Conservation (phyloP, 2,113 vertebrate species). For the Phrynosoma platyrhinos region DNA sequence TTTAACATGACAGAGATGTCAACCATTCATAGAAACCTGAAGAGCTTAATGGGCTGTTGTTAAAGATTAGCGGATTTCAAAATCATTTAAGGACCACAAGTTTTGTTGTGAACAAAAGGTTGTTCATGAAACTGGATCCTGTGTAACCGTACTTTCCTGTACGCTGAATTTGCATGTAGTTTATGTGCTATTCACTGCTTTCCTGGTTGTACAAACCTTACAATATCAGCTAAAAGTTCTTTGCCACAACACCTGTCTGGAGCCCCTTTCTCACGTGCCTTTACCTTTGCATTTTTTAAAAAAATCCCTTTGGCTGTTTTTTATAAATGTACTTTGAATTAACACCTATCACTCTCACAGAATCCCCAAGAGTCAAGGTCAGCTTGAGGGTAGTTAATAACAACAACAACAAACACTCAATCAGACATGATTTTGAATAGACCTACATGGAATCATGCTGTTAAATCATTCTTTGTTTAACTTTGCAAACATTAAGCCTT, state of each 20-base stretch:
- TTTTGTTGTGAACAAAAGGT: conserved; percentile 1
- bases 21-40: not conserved
- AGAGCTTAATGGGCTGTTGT: conserved; percentile 15
- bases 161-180: conserved; percentile 26
- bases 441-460: not conserved
- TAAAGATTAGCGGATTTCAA: conserved; percentile 34
- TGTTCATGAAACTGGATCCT: conserved; percentile 41
- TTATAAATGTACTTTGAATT: not conserved
- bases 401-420: too few relatives aligned
- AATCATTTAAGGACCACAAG: conserved; percentile 28
- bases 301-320: not conserved
- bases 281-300: not conserved
- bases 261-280: not conserved
- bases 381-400: too few relatives aligned
- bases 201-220: not conserved
- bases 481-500: not conserved
- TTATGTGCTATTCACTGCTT: conserved; percentile 15
- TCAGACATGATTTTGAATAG: not conserved
- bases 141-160: conserved; percentile 20
- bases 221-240: not conserved
- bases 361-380: too few relatives aligned
- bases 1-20: not conserved
- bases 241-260: not conserved
- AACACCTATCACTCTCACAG: too few relatives aligned
- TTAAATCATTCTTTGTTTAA: not conserved